Conservation (phyloP, 2,113 vertebrate genomes). For the Pyrgilauda ruficollis region DNA sequence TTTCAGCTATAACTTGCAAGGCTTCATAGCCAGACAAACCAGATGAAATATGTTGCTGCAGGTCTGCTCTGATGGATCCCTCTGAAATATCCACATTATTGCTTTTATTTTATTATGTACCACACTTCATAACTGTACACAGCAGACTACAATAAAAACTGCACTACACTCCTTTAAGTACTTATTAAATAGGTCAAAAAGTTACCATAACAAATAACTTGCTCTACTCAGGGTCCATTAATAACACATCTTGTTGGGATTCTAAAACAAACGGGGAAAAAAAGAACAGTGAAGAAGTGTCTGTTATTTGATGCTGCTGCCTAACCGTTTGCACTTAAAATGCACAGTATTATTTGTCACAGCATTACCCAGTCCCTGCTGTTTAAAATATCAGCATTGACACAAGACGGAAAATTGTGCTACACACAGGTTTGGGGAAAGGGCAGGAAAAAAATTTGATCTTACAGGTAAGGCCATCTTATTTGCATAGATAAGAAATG, state of each 20-base stretch:
- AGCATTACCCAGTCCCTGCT: background rate
- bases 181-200: constrained; percentile 81
- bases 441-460: background rate
- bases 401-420: background rate
- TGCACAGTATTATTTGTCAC: background rate
- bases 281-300: background rate
- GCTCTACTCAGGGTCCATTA: constrained; percentile 67
- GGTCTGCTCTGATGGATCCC: constrained; percentile 83
- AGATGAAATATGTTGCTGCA: constrained; percentile 80
- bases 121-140: constrained; percentile 82
- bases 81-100: constrained; percentile 90
- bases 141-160: constrained; percentile 75
- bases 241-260: constrained; percentile 74
- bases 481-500: background rate
- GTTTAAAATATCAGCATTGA: background rate
- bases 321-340: background rate
- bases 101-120: constrained; percentile 92
- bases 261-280: constrained; percentile 51
- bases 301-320: background rate
- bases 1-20: constrained; percentile 87
- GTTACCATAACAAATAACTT: constrained; percentile 77
- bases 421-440: background rate
- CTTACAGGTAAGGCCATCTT: background rate
- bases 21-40: constrained; percentile 74
- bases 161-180: constrained; percentile 64